Conservation (phyloP, 2,888 invertebrate genomes). For the Strigamia maritima region DNA sequence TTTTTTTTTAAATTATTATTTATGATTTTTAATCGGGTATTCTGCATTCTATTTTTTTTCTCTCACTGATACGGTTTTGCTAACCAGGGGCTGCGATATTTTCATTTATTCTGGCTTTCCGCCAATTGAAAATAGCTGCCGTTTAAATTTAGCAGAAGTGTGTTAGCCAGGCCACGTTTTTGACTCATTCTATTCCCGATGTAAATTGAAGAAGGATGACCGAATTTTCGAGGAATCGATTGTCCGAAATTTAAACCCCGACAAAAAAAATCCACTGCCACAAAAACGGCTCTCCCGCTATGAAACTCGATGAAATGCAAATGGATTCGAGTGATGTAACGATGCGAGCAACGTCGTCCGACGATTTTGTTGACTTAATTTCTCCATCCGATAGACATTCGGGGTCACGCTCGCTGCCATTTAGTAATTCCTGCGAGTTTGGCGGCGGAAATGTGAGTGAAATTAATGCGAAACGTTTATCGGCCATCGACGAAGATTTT, state of each 20-base stretch:
- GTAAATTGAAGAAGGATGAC: background rate
- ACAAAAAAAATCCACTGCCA: background rate
- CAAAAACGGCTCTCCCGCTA: background rate
- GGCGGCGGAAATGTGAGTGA: background rate
- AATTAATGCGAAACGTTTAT: background rate
- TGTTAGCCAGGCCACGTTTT: conserved; percentile 19
- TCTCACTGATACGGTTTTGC: background rate
- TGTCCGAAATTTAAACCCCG: background rate
- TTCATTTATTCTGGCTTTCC: background rate
- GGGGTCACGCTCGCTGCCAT: background rate
- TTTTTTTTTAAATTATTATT: too few species aligned
- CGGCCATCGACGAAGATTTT: conserved; percentile 31
- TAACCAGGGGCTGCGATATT: background rate
- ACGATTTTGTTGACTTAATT: background rate
- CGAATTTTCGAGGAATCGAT: background rate
- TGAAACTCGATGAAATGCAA: background rate
- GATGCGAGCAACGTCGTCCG: background rate
- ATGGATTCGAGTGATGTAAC: background rate
- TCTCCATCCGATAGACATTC: background rate
- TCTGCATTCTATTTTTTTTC: background rate
- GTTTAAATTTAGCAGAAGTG: conserved; percentile 15
- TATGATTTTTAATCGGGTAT: background rate
- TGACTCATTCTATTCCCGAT: conserved; percentile 5
- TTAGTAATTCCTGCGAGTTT: background rate
- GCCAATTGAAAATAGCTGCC: conserved; percentile 4